These are phyloP conservation scores for Megalops atlanticus DNA, from an alignment of 2,113 vertebrate genomes.

Conservation along the genomic window DNA sequence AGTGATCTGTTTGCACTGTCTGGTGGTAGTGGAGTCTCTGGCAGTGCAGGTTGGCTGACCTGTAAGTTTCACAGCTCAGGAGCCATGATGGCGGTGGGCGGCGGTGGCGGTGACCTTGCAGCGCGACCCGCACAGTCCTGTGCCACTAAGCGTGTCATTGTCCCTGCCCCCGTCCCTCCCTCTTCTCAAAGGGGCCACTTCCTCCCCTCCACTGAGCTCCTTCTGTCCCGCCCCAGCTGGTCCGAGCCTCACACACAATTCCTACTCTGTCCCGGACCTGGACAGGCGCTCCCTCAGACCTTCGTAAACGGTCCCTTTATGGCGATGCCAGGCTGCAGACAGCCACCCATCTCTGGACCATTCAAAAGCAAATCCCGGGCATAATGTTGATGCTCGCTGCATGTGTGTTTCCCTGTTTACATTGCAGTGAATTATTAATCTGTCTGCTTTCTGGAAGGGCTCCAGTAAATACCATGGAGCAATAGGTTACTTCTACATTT, in stretches of 20 bases:
- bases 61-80: constrained; percentile 28
- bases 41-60: constrained; percentile 33
- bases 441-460: constrained; percentile 15
- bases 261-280: constrained; percentile 45
- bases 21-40: too few species aligned
- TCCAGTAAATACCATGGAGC: background rate
- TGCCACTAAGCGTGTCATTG: constrained; percentile 35
- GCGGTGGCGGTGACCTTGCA: too few species aligned
- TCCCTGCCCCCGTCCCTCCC: constrained; percentile 29
- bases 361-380: constrained; percentile 45
- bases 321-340: constrained; percentile 38
- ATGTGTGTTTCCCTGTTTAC: constrained; percentile 4
- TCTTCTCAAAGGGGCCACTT: constrained; percentile 36
- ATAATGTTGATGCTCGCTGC: too few species aligned
- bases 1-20: too few species aligned
- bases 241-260: constrained; percentile 42
- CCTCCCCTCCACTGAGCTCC: constrained; percentile 52
- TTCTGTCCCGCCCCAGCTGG: constrained; percentile 58
- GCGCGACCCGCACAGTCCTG: too few species aligned
- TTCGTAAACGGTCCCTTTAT: constrained; percentile 47
- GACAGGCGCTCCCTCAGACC: constrained; percentile 44
- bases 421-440: constrained; percentile 25
- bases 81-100: too few species aligned
- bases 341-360: constrained; percentile 25
- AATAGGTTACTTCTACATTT: background rate